Evolutionary conservation across 2,797 vertebrate genomes (phyloP).

Genomic region (Melanogrammus aeglefinus): DNA sequence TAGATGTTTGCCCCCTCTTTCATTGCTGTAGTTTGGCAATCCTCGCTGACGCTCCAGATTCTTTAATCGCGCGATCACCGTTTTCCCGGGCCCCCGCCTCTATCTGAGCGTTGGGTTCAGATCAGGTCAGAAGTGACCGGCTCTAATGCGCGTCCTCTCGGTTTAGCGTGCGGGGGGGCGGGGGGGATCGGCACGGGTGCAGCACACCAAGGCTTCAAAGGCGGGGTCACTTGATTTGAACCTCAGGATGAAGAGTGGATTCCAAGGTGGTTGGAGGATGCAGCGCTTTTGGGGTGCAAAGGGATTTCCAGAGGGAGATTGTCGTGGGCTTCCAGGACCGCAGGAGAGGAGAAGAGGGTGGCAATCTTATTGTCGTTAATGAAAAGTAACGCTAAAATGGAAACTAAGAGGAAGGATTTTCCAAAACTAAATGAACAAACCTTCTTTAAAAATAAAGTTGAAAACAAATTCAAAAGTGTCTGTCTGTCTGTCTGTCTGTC

Average conservation of each 20-base stretch:
- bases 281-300: slow-evolving; percentile 31
- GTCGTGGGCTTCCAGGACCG: background rate
- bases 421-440: too few species aligned
- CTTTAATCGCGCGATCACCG: background rate
- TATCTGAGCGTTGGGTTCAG: background rate
- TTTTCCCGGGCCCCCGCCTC: background rate
- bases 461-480: too few species aligned
- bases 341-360: background rate
- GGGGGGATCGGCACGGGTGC: background rate
- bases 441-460: too few species aligned
- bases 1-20: background rate
- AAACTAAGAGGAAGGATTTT: too few species aligned
- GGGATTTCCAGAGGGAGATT: slow-evolving; percentile 28
- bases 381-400: too few species aligned
- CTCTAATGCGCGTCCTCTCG: background rate
- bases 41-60: background rate
- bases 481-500: too few species aligned
- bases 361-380: background rate
- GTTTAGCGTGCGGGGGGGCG: slow-evolving; percentile 11
- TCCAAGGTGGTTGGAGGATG: slow-evolving; percentile 36
- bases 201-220: slow-evolving; percentile 30
- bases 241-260: slow-evolving; percentile 34
- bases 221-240: slow-evolving; percentile 29
- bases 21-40: background rate
- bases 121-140: background rate